Percentiles rank a stretch among this genome's conserved stretches.
Evolutionary conservation across 2,797 vertebrate species (phyloP).

Genomic region (Cuniculus paca): DNA sequence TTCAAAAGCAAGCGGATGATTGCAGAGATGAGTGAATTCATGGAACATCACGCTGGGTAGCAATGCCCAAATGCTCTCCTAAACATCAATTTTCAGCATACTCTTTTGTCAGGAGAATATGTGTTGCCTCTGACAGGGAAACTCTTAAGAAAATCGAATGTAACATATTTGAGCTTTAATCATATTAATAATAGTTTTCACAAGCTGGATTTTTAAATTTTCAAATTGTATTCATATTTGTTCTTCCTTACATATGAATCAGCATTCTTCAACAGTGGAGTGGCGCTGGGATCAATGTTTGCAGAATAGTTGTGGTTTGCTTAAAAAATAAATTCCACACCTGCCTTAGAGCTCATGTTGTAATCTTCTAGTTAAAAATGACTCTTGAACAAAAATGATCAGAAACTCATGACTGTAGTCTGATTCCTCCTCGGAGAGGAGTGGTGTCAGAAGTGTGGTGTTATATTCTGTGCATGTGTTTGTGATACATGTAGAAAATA

Average conservation of each 20-base stretch:
- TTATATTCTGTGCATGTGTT: not conserved
- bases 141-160: conserved; percentile 45
- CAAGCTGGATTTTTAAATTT: conserved; percentile 62
- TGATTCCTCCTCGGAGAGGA: conserved; percentile 22
- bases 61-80: not conserved
- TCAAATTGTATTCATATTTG: conserved; percentile 45
- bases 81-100: not conserved
- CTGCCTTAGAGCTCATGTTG: conserved; percentile 28
- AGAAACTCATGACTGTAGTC: conserved; percentile 14
- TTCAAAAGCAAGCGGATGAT: not conserved
- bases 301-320: conserved; percentile 55
- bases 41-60: not conserved
- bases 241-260: conserved; percentile 64
- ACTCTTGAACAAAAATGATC: conserved; percentile 1
- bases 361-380: conserved; percentile 44
- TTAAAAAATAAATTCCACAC: conserved; percentile 63
- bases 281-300: conserved; percentile 56
- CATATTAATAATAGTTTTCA: conserved; percentile 61
- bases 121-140: conserved; percentile 35
- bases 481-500: conserved; percentile 36
- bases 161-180: conserved; percentile 56
- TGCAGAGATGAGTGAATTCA: not conserved
- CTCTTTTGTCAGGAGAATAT: conserved; percentile 44
- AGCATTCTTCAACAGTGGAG: not conserved
- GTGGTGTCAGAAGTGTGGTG: not conserved